Evolutionary conservation across 2,113 vertebrate species (phyloP), one percentile per base, ranked within the genome.

Genomic region (Lepus timidus): DNA sequence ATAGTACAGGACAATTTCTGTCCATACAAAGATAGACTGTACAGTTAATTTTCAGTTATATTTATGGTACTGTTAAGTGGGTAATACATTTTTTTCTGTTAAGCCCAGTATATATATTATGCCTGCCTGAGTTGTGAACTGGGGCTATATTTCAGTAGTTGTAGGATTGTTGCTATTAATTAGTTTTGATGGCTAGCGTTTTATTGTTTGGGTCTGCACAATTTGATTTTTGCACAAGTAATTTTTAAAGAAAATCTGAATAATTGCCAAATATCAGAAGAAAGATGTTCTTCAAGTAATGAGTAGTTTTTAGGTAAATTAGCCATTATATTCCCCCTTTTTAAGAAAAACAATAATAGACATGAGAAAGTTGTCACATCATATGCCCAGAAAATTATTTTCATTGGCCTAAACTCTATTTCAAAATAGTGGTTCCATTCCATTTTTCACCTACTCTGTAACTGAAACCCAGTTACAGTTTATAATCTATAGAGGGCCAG

Each of bases 41-140:
- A 98, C 98, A 98, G 92, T 98, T 98, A 97, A 98, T 98, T 98
- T 97, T 98, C 96, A 97, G 79, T 98, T 98, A 94, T 97, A 98
- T 99, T 98, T 98, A 98, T 98, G 98, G 98, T 98, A 98, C 98
- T 98, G 96, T 98, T 98, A 96, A 95, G 71, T 98, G 97, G 96
- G 96, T 97, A 96, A 97, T 97, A 49, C 14, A 58, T 58, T 65
- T 96, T 82, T 97, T 96, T 91, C 91, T 97, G 98, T 97, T 96
- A 93, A 97, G 93, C 96, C 96, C 96, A 98, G 96, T 98, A 98
- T 98, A 98, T 98, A 98, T 98, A 98, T 98, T 98, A 98, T 98
- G 98, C 97, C 98, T 98, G 98, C 97, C 98, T 97, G 97, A 97
- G 95, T 98, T 98, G 97, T 98, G 91, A 98, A 97, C 97, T 97